A percentile compares a stretch with the other conserved stretches of the same genome.
phyloP scores from a whole-genome alignment of 64 coral and sea anemone genomes.

The Pachyseris speciosa region DNA sequence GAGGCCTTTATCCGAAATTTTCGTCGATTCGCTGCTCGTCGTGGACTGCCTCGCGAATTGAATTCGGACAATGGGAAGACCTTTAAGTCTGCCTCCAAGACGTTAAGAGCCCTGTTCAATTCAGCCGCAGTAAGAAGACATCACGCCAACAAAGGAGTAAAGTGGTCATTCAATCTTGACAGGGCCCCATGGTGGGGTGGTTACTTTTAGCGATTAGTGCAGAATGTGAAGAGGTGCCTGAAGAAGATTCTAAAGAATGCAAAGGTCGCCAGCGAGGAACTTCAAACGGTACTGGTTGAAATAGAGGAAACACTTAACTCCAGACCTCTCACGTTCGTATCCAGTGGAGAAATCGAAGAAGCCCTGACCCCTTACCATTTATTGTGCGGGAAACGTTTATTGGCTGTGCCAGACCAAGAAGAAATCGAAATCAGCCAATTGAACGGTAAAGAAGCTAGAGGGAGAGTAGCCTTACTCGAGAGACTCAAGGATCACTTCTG shows the following conservation, averaged over 20 bases:
- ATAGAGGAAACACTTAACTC: not conserved
- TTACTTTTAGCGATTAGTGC: not conserved
- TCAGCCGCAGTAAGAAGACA: not conserved
- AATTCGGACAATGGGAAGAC: not conserved
- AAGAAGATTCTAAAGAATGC: not conserved
- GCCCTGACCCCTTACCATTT: not conserved
- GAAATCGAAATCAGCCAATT: not conserved
- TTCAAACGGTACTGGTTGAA: not conserved
- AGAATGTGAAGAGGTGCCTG: constrained; percentile 17
- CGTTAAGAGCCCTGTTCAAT: not conserved
- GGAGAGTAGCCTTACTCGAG: not conserved
- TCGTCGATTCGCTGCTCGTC: not conserved
- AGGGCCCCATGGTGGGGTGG: constrained; percentile 30
- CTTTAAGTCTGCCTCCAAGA: not conserved
- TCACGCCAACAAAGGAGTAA: not conserved
- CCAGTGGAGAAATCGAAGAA: not conserved
- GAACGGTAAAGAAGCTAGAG: not conserved
- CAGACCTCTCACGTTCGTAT: not conserved
- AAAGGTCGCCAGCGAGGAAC: not conserved
- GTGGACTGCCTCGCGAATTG: not conserved
- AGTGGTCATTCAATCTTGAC: not conserved
- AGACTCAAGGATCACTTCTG: constrained; percentile 6
- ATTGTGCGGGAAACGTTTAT: constrained; percentile 11
- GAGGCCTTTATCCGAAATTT: not conserved
- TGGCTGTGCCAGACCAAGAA: constrained; percentile 8